A percentile compares a stretch with the other conserved stretches of the same genome.
Conservation (phyloP, 2,888 invertebrate genomes). For the Scaptomyza tumidula region DNA sequence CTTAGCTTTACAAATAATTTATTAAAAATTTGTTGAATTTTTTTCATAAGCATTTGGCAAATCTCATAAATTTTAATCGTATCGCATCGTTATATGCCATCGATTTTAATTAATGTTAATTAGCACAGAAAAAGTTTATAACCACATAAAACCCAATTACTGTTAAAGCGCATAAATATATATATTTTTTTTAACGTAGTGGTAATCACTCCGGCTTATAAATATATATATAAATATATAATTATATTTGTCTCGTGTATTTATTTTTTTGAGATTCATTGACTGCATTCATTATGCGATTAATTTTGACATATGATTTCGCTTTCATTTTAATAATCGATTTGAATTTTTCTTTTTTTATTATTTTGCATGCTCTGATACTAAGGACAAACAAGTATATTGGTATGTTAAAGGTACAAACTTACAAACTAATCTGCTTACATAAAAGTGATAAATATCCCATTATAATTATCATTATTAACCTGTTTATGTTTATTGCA, state of each 20-base stretch:
- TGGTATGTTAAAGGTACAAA: too few relatives aligned
- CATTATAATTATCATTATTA: too few relatives aligned
- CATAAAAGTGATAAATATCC: too few relatives aligned
- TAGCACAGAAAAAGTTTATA: slow-evolving; percentile 37
- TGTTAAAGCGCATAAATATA: slow-evolving; percentile 32
- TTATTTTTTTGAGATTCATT: slow-evolving; percentile 17
- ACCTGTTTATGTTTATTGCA: too few relatives aligned
- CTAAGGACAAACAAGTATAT: background rate
- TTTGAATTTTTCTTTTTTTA: background rate
- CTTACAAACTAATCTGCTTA: too few relatives aligned
- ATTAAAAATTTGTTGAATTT: slow-evolving; percentile 5
- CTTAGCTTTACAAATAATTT: background rate
- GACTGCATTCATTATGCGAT: slow-evolving; percentile 42
- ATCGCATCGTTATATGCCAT: slow-evolving; percentile 31
- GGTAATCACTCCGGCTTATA: slow-evolving; percentile 7
- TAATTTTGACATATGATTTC: slow-evolving; percentile 30
- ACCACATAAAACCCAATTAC: slow-evolving; percentile 16
- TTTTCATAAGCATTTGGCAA: slow-evolving; percentile 9
- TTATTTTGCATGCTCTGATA: background rate
- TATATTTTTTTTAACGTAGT: slow-evolving; percentile 20
- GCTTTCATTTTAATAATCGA: slow-evolving; percentile 15
- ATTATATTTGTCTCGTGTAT: background rate
- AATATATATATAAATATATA: too few relatives aligned
- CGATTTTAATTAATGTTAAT: slow-evolving; percentile 59
- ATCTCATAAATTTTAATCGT: slow-evolving; percentile 42